Evolutionary conservation across 2,113 vertebrate genomes (phyloP), one percentile per base, ranked within the genome.

Genomic region (Ursus arctos): DNA sequence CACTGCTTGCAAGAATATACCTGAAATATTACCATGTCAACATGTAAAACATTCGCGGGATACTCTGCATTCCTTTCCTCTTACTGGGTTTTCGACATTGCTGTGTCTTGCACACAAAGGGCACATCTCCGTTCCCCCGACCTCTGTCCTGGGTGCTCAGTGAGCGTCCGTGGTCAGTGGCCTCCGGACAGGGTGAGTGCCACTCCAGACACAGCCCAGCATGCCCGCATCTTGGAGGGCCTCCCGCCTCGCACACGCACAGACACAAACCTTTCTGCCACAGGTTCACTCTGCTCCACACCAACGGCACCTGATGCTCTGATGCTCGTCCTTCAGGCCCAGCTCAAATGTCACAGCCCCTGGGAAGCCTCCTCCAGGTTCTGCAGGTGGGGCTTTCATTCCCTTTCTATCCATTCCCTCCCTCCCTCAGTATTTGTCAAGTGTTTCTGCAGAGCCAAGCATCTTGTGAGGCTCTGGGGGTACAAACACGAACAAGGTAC

Each of bases 161-260:
- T 10, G 14, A 53, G 49, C 24, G 6, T 2, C 33, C n/a, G 22
- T 12, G 72, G 88, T 7, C 31, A 26, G 57, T 28, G 74, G 36
- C n/a, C 69, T 24, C 40, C 0, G 1, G 71, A 26, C 36, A 0
- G 36, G 36, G 71, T 40, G 36, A 3, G 57, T 0, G 1, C 10
- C 16, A 24, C 59, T 10, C 24, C 21, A 26, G 74, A 40, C 74
- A 2, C 4, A 0, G 43, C 43, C 55, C 47, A 1, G 47, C 59
- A 14, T 4, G 10, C 6, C 26, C 18, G 16, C 49, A 6, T 10
- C 19, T 40, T 61, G 5, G 1, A 28, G 33, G 3, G 7, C 47
- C 59, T 7, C 5, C 6, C 9, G 33, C 59, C 33, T 40, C 59
- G 6, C 33, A 1, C 59, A 6, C 1, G 11, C 6, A 57, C 88